Evolutionary conservation across 2,888 invertebrate genomes (phyloP).

Genomic region (Drosophila aldrichi): DNA sequence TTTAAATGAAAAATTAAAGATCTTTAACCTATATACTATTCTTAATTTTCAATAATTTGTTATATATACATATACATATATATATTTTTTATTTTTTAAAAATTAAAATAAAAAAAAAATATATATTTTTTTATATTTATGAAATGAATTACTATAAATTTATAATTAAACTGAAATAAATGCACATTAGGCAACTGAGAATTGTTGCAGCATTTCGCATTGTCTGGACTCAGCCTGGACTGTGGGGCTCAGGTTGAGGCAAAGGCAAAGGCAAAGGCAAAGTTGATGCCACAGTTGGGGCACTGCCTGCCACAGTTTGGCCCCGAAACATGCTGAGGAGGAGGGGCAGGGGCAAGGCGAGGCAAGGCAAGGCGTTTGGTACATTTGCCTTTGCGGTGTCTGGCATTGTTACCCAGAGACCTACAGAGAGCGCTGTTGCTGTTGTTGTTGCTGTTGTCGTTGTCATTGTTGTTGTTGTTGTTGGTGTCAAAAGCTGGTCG

Average conservation of each 20-base stretch:
- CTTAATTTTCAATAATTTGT: too few relatives aligned
- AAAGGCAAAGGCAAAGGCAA: conserved; percentile 8
- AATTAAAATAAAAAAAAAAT: too few relatives aligned
- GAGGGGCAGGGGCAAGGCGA: too few relatives aligned
- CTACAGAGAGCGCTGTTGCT: conserved; percentile 37
- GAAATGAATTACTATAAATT: background rate
- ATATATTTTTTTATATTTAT: background rate
- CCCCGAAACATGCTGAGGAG: background rate
- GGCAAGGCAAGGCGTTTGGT: conserved; percentile 5
- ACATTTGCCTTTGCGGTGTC: conserved; percentile 12
- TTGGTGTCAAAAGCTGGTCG: conserved; percentile 50
- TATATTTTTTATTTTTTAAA: too few relatives aligned
- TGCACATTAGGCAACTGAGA: background rate
- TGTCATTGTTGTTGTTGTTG: conserved; percentile 19
- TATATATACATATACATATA: too few relatives aligned
- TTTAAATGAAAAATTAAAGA: too few relatives aligned
- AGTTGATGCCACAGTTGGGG: conserved; percentile 7
- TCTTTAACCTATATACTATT: too few relatives aligned
- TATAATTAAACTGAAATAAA: background rate
- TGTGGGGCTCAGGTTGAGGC: too few relatives aligned
- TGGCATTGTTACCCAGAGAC: conserved; percentile 62
- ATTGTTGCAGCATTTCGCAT: conserved; percentile 1
- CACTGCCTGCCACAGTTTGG: conserved; percentile 15
- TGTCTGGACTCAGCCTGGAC: background rate
- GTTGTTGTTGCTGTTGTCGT: conserved; percentile 11